Percentiles rank a stretch among this genome's conserved stretches.
Conservation (phyloP, 2,797 vertebrate species). For the Phalanger gymnotis region DNA sequence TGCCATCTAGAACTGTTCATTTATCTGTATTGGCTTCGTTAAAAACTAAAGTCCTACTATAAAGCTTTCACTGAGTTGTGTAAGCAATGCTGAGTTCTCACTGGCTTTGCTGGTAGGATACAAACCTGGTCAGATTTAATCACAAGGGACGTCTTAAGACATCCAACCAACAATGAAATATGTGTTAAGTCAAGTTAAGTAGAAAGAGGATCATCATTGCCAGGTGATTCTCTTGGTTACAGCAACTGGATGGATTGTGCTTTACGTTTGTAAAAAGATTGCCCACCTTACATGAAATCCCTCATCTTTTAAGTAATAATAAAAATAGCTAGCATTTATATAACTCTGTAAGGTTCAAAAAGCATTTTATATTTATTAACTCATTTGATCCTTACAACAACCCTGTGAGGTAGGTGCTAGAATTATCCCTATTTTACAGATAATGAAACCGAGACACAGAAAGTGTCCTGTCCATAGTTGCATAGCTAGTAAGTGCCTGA, state of each 20-base stretch:
- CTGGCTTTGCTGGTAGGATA: not conserved
- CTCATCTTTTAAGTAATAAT: not conserved
- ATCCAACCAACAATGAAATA: not conserved
- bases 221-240: not conserved
- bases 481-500: not conserved
- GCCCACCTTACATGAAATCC: not conserved
- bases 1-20: not conserved
- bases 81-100: not conserved
- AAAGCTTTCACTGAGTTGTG: not conserved
- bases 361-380: not conserved
- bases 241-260: not conserved
- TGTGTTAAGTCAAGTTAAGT: not conserved
- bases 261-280: not conserved
- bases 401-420: not conserved
- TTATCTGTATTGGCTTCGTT: not conserved
- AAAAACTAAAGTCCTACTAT: not conserved
- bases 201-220: not conserved
- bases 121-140: not conserved
- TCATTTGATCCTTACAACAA: not conserved
- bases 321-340: not conserved
- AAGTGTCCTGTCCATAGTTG: not conserved
- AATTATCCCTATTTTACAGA: not conserved
- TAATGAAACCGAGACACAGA: not conserved
- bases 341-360: not conserved
- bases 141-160: not conserved